Conservation (phyloP, 2,888 invertebrate genomes). For the Rhingia rostrata region DNA sequence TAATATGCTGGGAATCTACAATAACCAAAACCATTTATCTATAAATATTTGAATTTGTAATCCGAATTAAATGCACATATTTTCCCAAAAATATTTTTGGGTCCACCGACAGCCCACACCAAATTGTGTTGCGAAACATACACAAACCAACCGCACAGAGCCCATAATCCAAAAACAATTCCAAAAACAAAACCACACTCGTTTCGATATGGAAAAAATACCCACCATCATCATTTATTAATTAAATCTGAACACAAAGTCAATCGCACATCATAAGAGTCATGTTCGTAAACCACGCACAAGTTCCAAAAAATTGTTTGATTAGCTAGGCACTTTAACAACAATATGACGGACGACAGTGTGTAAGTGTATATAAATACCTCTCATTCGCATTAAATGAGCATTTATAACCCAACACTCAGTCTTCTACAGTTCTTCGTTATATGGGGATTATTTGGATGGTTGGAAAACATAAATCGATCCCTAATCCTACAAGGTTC, state of each 20-base stretch:
- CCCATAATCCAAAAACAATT: conserved; percentile 28
- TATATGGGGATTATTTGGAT: too few relatives aligned
- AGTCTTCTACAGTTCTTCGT: too few relatives aligned
- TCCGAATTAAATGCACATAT: conserved; percentile 6
- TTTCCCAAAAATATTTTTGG: neutral
- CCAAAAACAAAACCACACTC: conserved; percentile 8
- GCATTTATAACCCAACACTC: too few relatives aligned
- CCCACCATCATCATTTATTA: conserved; percentile 34
- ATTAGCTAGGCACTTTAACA: conserved; percentile 31
- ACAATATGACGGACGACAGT: neutral
- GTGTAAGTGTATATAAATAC: neutral
- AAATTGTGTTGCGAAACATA: neutral
- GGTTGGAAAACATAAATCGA: too few relatives aligned
- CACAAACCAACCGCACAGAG: conserved; percentile 13
- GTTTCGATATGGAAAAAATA: neutral
- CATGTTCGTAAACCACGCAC: conserved; percentile 2
- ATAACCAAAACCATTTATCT: conserved; percentile 4
- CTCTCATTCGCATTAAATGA: too few relatives aligned
- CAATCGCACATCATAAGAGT: neutral
- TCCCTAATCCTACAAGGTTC: too few relatives aligned
- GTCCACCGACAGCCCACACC: neutral
- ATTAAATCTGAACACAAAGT: conserved; percentile 39
- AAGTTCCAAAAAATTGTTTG: conserved; percentile 27
- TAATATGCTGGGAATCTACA: neutral
- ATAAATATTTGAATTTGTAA: conserved; percentile 7